Evolutionary conservation across 2,797 vertebrate genomes (phyloP), one percentile per base, ranked within the genome.

Genomic region (Pseudopleuronectes americanus): DNA sequence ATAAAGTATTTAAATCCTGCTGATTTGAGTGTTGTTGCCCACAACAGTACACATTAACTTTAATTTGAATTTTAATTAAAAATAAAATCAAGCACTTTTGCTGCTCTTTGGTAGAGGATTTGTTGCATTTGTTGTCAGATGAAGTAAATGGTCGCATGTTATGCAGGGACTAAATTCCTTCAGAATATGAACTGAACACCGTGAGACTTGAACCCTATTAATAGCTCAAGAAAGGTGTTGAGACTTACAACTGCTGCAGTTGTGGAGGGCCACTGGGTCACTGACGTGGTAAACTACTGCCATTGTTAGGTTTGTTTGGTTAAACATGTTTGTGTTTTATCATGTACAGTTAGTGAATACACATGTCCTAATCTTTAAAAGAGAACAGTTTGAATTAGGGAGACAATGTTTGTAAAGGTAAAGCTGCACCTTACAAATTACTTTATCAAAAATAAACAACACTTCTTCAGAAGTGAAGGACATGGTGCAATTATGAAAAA

Each of bases 191-290:
- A 68, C 63, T 43, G 28, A 76, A 57, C 31, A 45, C 43, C 13
- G n/a, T 6, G 13, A 61, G 66, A 77, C 36, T 28, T 24, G 70
- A 65, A 33, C 4, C 51, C 72, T 89, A 88, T 84, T 79, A 72
- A 79, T 86, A 88, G 81, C 55, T 33, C 10, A 4, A 61, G 56
- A 71, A 54, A 63, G 49, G 69, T 38, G 71, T 76, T 43, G 64
- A 77, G 74, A 77, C 74, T 69, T 75, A 53, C 53, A 70, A 54
- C 41, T 48, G 55, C 64, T 43, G 74, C 69, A 68, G 58, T 68
- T 63, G 64, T 55, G 38, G 21, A 60, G 19, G 52, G 41, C 56
- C 38, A 21, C 45, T 23, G 43, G 57, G 51, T 43, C 41, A 51
- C 48, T 6, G 6, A 31, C 53, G 21, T 48, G 52, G 31, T 66